Evolutionary conservation across 1,140 invertebrate species (phyloP), one percentile per base, ranked within the genome.

Genomic region (Ceratosolen solmsi): DNA sequence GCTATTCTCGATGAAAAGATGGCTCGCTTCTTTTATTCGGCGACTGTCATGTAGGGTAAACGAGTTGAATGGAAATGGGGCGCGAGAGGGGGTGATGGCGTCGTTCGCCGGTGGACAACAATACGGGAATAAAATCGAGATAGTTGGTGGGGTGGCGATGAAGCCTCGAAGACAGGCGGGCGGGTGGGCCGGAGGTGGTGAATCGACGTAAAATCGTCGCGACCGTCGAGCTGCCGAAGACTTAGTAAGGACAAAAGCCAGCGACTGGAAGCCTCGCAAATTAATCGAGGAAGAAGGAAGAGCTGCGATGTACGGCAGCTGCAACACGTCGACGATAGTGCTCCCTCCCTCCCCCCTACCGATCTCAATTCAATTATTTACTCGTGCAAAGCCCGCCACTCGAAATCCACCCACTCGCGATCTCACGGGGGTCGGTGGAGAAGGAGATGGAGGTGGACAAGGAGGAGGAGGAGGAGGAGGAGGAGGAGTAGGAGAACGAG

Each of bases 361-460:
- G 72, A 76, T 79, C 46, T 70, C 74, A 76, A 83, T 83, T 83
- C 73, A 80, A 83, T 83, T 83, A 83, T 83, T 83, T 76, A 71
- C 63, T 51, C 33, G 41, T 38, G 36, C 27, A 7, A 38, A 11
- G n/a, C 58, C 20, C 27, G n/a, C 17, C 46, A 49, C 75, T 68
- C 60, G 38, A 46, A 27, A 63, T 49, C 74, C 70, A 46, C 70
- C 46, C 22, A 38, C 33, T 41, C 3, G 33, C 65, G 36, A 68
- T 15, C 8, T 22, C 9, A n/a, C 41, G 25, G 7, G 58, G 20
- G n/a, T 5, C 7, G n/a, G n/a, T n/a, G n/a, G n/a, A n/a, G n/a
- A n/a, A n/a, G n/a, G n/a, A n/a, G n/a, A n/a, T n/a, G n/a, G n/a
- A n/a, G n/a, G n/a, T n/a, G n/a, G n/a, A n/a, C n/a, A n/a, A n/a